Base-by-base conservation (phyloP, 2,113 vertebrate species). In the Cinclus cinclus region DNA sequence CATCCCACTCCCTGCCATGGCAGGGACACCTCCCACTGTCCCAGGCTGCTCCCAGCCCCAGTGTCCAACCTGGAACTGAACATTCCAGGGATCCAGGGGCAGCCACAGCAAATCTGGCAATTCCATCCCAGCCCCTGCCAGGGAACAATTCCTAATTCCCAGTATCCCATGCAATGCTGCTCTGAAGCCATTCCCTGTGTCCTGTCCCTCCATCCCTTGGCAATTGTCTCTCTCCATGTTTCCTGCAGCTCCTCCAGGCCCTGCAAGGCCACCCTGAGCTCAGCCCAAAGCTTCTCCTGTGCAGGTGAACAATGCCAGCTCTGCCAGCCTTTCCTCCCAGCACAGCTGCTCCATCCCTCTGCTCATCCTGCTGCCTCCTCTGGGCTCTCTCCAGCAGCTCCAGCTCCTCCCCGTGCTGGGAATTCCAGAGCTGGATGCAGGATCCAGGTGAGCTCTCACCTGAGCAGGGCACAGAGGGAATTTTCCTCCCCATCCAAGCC, bases 391-490 rank as follows among this genome's bases (percentile, higher is more conserved):
- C 1, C 82, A 75, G 60, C 70, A 85, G 70, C 60, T 85, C 83
- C 83, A 58, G 10, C 10, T 73, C 21, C 68, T 83, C 14, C 5
- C 58, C 37, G 71, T 0, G 83, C 83, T 85, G 70, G 24, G 27
- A 52, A 49, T 49, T 52, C 50, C 50, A 17, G 27, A 10, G 9
- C 9, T 52, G 50, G 27, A 28, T 52, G 27, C 50, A 52, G 27
- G 50, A 52, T 52, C 50, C 50, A 70, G 58, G 13, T 75, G 42
- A 13, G 42, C 0, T 3, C 42, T 56, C 75, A 49, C 75, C 75
- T 42, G 35, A 1, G 23, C 3, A 2, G 42, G 42, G 10, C 11
- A 0, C 17, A 39, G 17, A 9, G 1, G 1, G 3, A 4, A 14
- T 85, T 74, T 69, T 73, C 31, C 28, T 64, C 8, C 15, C 17